Conservation (phyloP, 1,140 invertebrate species). For the Drosophila pectinifera region DNA sequence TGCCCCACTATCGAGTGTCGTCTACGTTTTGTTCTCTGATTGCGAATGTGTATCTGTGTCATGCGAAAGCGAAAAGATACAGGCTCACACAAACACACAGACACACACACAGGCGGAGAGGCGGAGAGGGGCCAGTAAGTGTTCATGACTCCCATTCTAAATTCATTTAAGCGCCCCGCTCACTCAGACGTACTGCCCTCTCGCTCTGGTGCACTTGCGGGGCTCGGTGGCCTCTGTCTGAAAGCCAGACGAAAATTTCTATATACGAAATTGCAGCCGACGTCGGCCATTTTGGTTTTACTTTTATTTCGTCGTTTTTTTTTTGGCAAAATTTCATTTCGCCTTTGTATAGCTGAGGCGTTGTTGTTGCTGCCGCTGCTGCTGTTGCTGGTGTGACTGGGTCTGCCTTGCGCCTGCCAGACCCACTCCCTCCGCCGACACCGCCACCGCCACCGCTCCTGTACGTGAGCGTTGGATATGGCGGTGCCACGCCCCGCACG, state of each 20-base stretch:
- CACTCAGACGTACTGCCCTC: constrained; percentile 17
- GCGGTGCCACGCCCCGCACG: constrained; percentile 24
- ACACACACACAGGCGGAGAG: constrained; percentile 13
- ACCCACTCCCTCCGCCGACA: constrained; percentile 40
- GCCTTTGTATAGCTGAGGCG: constrained; percentile 43
- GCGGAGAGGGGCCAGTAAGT: constrained; percentile 35
- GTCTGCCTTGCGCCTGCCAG: constrained; percentile 66
- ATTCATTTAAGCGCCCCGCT: constrained; percentile 63
- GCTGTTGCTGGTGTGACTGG: constrained; percentile 22
- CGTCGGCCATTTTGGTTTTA: constrained; percentile 73
- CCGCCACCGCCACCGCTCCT: background rate
- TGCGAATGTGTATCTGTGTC: constrained; percentile 62
- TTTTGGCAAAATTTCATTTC: constrained; percentile 51
- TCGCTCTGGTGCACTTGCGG: constrained; percentile 16
- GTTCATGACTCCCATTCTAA: constrained; percentile 78
- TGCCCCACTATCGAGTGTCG: constrained; percentile 39
- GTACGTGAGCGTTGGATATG: constrained; percentile 21
- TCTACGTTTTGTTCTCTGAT: constrained; percentile 40
- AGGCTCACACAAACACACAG: constrained; percentile 9
- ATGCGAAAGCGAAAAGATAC: constrained; percentile 74
- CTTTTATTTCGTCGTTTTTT: constrained; percentile 54
- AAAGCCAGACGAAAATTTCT: constrained; percentile 63
- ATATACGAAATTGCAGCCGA: constrained; percentile 69
- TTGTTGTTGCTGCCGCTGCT: constrained; percentile 30
- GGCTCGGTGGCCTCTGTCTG: constrained; percentile 16